Evolutionary conservation across 2,113 vertebrate species (phyloP), one percentile per base, ranked within the genome.

Genomic region (Uria lomvia): DNA sequence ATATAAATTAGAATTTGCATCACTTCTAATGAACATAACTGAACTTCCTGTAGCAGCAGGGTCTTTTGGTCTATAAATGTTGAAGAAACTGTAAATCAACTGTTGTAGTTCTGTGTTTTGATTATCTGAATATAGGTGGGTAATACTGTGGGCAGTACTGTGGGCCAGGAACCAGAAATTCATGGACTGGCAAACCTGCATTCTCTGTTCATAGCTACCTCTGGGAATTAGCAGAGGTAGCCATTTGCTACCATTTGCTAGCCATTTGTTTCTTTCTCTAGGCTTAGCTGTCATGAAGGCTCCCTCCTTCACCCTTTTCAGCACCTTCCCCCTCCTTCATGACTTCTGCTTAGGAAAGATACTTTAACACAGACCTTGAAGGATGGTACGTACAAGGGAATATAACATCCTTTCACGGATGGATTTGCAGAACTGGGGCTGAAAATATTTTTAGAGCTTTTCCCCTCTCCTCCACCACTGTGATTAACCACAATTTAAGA

Each of bases 151-250:
- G 55, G 21, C 47, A 49, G 47, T 49, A 22, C 47, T 49, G 47
- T 1, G 5, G 56, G 29, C 13, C 42, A 38, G 49, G 47, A 63
- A 23, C 9, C 23, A 63, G 23, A 34, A 76, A 62, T 22, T 6
- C 11, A 7, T 8, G 0, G 38, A 2, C 23, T 60, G 72, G 15
- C 36, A 58, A 53, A 63, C 8, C 14, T 59, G 26, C 6, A 0
- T 32, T 60, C 38, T 23, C 20, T 38, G 15, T 30, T 49, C 13
- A 5, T 67, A 15, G 16, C 36, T 45, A 7, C 20, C 13, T 26
- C 8, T n/a, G 62, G 56, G 15, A 52, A 32, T 20, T 47, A 23
- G 66, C 14, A 12, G 14, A 22, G 22, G 30, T 9, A 63, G 36
- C 55, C 45, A 9, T 19, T 45, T 45, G 45, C 45, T 45, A 19